Percentiles rank a stretch among this genome's conserved stretches.
These are phyloP conservation scores for Caenorhabditis remanei DNA, from an alignment of 1,140 invertebrate species.

Conservation along the genomic window DNA sequence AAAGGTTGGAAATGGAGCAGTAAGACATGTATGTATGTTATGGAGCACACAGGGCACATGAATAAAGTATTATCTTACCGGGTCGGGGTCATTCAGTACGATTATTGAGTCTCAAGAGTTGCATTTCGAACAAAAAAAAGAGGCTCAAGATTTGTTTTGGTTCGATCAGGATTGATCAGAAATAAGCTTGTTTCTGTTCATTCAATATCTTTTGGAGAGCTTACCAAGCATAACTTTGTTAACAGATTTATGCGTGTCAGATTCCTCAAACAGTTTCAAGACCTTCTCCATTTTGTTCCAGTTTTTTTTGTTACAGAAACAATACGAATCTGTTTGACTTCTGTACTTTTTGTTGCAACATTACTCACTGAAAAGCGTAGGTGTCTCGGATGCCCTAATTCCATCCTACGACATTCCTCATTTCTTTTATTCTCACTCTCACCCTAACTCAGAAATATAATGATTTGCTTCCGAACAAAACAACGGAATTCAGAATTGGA, in stretches of 20 bases:
- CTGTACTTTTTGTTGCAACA: too few species aligned
- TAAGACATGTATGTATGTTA: background rate
- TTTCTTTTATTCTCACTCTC: background rate
- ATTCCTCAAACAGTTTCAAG: too few species aligned
- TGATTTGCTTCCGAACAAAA: conserved; percentile 42
- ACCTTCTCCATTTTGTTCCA: too few species aligned
- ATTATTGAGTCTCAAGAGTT: background rate
- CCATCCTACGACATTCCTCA: background rate
- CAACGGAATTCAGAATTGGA: conserved; percentile 32
- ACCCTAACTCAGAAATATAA: conserved; percentile 6
- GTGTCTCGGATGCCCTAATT: background rate
- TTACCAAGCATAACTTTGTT: too few species aligned
- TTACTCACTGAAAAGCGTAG: background rate
- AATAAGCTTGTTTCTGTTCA: too few species aligned
- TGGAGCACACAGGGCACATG: background rate
- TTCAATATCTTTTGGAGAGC: too few species aligned
- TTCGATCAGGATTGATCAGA: too few species aligned
- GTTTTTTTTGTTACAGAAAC: too few species aligned
- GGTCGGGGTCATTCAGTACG: conserved; percentile 18
- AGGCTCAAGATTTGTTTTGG: too few species aligned
- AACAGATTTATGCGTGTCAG: too few species aligned
- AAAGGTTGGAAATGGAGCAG: background rate
- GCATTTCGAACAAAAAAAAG: too few species aligned
- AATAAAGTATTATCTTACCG: conserved; percentile 33
- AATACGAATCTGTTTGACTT: too few species aligned